A percentile compares a stretch with the other conserved stretches of the same genome.
These are phyloP conservation scores for Drosophila watanabei DNA, from an alignment of 1,140 invertebrate species.

Conservation along the genomic window DNA sequence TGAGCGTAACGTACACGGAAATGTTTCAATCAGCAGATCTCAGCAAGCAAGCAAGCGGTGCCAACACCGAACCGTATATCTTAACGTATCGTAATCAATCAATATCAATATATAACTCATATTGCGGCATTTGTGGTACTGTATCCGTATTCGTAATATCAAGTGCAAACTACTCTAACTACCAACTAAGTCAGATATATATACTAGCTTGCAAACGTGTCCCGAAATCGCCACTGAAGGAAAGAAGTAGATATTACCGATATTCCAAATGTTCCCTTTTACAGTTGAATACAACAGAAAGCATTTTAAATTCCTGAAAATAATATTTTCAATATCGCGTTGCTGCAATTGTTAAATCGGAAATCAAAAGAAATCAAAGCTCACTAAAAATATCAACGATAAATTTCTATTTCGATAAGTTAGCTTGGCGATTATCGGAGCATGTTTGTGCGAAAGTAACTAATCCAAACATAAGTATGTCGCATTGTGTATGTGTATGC, in stretches of 20 bases:
- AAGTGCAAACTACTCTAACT: conserved; percentile 53
- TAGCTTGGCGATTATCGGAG: not conserved
- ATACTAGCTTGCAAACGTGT: conserved; percentile 22
- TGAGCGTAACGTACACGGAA: conserved; percentile 60
- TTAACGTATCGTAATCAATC: conserved; percentile 49
- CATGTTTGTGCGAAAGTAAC: conserved; percentile 26
- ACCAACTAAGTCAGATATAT: conserved; percentile 52
- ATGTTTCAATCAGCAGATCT: conserved; percentile 56
- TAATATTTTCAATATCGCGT: not conserved
- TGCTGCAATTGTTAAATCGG: not conserved
- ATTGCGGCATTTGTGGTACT: conserved; percentile 54
- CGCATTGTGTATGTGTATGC: conserved; percentile 66
- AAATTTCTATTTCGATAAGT: not conserved
- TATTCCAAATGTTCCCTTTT: not conserved
- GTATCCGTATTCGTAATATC: conserved; percentile 55
- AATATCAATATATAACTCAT: conserved; percentile 36
- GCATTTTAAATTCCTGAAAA: not conserved
- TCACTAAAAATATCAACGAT: not conserved
- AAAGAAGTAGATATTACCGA: not conserved
- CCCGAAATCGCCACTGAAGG: conserved; percentile 1
- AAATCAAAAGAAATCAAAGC: not conserved
- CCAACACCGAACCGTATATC: conserved; percentile 32
- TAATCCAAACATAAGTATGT: conserved; percentile 47
- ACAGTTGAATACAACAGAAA: not conserved
- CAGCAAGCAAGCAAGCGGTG: conserved; percentile 45